A percentile compares a stretch with the other conserved stretches of the same genome.
phyloP scores from a whole-genome alignment of 2,113 vertebrate genomes.

The Ia io region DNA sequence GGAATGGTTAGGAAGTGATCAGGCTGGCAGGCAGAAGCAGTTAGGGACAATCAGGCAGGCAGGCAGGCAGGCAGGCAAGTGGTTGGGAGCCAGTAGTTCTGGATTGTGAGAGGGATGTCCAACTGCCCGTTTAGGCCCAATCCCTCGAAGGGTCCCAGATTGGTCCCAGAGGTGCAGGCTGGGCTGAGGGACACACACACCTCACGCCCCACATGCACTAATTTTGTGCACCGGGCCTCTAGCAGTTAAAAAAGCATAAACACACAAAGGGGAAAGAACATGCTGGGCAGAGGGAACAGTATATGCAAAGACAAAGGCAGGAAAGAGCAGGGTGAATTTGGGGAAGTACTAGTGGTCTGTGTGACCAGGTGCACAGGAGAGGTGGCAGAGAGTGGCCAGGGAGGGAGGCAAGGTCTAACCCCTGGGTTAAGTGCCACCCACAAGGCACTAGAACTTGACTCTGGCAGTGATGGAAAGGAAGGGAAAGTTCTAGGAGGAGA shows the following conservation, averaged over 20 bases:
- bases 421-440: neutral
- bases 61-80: too few relatives aligned
- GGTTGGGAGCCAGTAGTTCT: too few relatives aligned
- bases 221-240: too few relatives aligned
- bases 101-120: too few relatives aligned
- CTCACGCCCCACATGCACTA: accelerated
- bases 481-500: neutral
- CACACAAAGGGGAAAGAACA: neutral
- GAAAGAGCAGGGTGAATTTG: neutral
- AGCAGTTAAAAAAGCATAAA: neutral
- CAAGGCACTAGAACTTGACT: too few relatives aligned
- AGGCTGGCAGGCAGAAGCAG: too few relatives aligned
- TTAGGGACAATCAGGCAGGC: too few relatives aligned
- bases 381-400: neutral
- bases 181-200: too few relatives aligned
- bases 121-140: too few relatives aligned
- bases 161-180: too few relatives aligned
- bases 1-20: too few relatives aligned
- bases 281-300: neutral
- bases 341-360: neutral
- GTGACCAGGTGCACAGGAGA: neutral
- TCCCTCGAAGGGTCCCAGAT: too few relatives aligned
- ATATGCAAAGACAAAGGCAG: neutral
- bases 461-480: neutral
- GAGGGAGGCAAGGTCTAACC: neutral